Percentiles rank a stretch among this genome's conserved stretches.
Conservation (phyloP, 1,140 invertebrate species). For the Temnothorax curvispinosus region DNA sequence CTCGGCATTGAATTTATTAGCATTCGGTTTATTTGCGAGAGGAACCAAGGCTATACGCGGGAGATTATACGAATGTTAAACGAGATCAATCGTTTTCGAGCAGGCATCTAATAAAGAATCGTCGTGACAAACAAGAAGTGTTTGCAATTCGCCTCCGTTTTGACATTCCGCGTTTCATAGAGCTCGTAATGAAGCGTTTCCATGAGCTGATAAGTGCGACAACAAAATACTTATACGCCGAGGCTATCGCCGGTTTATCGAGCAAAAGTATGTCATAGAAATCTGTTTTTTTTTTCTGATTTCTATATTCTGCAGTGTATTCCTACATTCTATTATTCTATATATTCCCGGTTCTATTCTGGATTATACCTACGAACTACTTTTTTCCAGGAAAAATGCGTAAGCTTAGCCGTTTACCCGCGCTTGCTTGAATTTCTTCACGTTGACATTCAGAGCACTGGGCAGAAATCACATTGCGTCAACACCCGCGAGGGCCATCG, state of each 20-base stretch:
- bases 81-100: slow-evolving; percentile 43
- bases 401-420: too few species aligned
- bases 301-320: neutral
- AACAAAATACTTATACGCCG: slow-evolving; percentile 19
- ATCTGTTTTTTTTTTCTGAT: neutral
- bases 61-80: slow-evolving; percentile 47
- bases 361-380: too few species aligned
- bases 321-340: too few species aligned
- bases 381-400: too few species aligned
- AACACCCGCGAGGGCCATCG: too few species aligned
- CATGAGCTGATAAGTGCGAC: slow-evolving; percentile 26
- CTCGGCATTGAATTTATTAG: slow-evolving; percentile 53
- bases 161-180: slow-evolving; percentile 9
- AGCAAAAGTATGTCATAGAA: slow-evolving; percentile 4
- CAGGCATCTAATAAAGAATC: slow-evolving; percentile 17
- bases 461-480: too few species aligned
- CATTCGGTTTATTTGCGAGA: slow-evolving; percentile 62
- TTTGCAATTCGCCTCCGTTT: neutral
- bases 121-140: slow-evolving; percentile 5
- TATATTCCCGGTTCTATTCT: neutral
- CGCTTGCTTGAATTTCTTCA: too few species aligned
- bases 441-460: too few species aligned
- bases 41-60: neutral
- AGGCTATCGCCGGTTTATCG: slow-evolving; percentile 35
- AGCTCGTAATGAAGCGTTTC: neutral